phyloP scores from a whole-genome alignment of 2,797 vertebrate genomes.

The Cyclura pinguis region DNA sequence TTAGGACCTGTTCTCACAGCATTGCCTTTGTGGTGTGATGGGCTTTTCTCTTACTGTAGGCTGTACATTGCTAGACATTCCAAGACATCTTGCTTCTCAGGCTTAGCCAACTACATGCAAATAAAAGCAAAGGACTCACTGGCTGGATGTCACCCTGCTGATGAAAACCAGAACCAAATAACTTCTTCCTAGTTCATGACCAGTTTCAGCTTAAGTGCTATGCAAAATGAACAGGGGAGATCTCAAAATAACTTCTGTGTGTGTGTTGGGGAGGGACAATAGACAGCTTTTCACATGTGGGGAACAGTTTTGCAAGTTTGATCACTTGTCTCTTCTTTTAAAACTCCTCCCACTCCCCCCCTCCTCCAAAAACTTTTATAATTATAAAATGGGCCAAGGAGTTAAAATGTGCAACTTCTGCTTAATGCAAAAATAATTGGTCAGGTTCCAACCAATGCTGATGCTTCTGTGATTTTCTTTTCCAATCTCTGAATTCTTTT shows the following conservation, averaged over 20 bases:
- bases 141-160: not conserved
- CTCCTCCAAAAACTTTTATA: not conserved
- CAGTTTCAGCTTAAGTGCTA: constrained; percentile 53
- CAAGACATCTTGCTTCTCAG: constrained; percentile 67
- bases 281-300: not conserved
- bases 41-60: constrained; percentile 40
- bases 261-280: not conserved
- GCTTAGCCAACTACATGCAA: constrained; percentile 65
- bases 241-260: not conserved
- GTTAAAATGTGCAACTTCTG: not conserved
- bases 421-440: not conserved
- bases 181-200: constrained; percentile 55
- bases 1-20: constrained; percentile 64
- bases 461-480: too few relatives aligned
- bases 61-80: constrained; percentile 56
- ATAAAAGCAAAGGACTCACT: constrained; percentile 61
- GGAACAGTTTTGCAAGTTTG: not conserved
- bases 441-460: too few relatives aligned
- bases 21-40: constrained; percentile 71
- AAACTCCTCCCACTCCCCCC: constrained; percentile 2
- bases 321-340: not conserved
- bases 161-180: constrained; percentile 53
- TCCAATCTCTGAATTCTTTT: too few relatives aligned
- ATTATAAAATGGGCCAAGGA: not conserved
- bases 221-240: not conserved